Base-by-base conservation (phyloP, 2,797 vertebrate genomes). In the Leptatherina wallacei region DNA sequence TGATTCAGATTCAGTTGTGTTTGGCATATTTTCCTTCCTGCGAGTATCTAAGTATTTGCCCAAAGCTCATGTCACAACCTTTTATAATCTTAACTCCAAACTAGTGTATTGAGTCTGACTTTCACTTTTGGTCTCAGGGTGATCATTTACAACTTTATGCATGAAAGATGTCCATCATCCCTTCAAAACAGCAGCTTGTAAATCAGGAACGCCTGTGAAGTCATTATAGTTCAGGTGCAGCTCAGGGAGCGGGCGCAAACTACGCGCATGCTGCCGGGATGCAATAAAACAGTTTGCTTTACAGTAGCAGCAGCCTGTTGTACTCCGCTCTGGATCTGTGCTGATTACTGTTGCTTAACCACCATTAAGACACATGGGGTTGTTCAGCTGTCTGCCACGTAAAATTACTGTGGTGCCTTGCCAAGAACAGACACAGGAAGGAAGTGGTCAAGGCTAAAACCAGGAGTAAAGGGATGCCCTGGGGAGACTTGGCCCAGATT, bases 351-450 rank as follows among this genome's bases (percentile, higher is more conserved):
- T 63, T 63, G 54, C 66, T 69, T 58, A 75, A 49, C 67, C 65
- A 44, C 55, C 75, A 71, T 81, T 65, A 68, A 69, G 65, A 47
- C 44, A 84, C 67, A 63, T 79, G 74, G 69, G 75, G 68, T 54
- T 67, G 52, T 80, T 84, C 55, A 80, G 24, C 52, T 61, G 14
- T 77, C 47, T 73, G 77, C 51, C 57, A 24, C n/a, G 20, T 14
- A 35, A 67, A 69, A 77, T 70, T 74, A 77, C 56, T 74, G 57
- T 12, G 42, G 38, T 57, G 29, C 69, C 22, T 30, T 75, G 69
- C 71, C 61, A 79, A 65, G 82, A 80, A 77, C 44, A 78, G 57
- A 67, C n/a, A 64, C 56, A 86, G 85, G 85, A 89, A 88, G 86
- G 86, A 89, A 87, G 69, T 77, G 78, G 76, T 78, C 61, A 38